Evolutionary conservation across 2,113 vertebrate species (phyloP).

Genomic region (Balaeniceps rex): DNA sequence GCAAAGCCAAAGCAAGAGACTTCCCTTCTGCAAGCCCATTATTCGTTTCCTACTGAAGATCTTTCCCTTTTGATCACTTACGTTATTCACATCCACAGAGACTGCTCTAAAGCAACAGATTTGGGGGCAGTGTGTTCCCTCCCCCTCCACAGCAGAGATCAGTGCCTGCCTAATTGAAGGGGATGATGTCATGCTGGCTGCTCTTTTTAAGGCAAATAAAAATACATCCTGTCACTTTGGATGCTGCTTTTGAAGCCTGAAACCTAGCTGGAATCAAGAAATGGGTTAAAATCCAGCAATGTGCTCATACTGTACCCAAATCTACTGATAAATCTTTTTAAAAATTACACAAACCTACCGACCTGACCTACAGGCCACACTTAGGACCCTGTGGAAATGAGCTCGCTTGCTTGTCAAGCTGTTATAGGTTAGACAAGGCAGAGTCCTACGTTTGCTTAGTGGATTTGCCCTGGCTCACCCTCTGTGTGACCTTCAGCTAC

Average conservation of each 20-base stretch:
- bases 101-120: not conserved
- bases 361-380: not conserved
- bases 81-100: not conserved
- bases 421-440: not conserved
- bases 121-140: not conserved
- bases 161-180: slow-evolving; percentile 4
- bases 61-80: not conserved
- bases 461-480: not conserved
- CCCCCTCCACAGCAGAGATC: not conserved
- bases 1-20: not conserved
- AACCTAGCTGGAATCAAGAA: not conserved
- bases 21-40: not conserved
- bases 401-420: not conserved
- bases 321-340: not conserved
- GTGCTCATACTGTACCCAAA: not conserved
- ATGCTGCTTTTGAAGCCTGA: not conserved
- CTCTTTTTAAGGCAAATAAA: slow-evolving; percentile 42
- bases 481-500: not conserved
- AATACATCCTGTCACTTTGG: slow-evolving; percentile 10
- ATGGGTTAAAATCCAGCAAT: not conserved
- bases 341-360: not conserved
- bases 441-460: not conserved
- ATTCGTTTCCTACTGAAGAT: not conserved
- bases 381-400: not conserved
- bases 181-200: slow-evolving; percentile 47